phyloP scores from a whole-genome alignment of 2,797 vertebrate species.

The Spondyliosoma cantharus region DNA sequence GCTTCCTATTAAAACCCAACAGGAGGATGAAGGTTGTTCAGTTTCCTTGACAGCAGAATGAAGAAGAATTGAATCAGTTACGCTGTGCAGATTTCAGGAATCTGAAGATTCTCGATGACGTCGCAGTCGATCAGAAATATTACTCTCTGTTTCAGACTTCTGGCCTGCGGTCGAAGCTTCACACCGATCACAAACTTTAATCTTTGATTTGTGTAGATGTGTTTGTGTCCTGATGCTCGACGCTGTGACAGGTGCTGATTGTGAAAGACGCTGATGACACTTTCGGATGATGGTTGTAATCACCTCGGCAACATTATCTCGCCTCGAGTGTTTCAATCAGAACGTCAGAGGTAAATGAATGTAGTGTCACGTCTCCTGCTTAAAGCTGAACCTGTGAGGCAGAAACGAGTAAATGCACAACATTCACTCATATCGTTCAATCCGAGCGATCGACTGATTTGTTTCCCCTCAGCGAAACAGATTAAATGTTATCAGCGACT shows the following conservation, averaged over 20 bases:
- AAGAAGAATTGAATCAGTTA: background rate
- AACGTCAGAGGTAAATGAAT: background rate
- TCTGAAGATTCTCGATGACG: no score
- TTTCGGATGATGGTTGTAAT: constrained; percentile 26
- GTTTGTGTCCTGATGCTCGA: background rate
- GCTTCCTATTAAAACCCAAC: background rate
- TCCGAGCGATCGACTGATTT: background rate
- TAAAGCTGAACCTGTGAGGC: background rate
- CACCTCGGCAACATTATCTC: background rate
- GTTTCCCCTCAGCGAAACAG: background rate
- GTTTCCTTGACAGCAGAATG: background rate
- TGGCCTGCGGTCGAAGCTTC: background rate
- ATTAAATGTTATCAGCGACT: constrained; percentile 27
- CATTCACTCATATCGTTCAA: constrained; percentile 15
- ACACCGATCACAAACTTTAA: background rate
- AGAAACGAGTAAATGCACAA: constrained; percentile 8
- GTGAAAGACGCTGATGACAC: background rate
- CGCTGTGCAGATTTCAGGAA: no score
- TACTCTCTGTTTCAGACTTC: background rate
- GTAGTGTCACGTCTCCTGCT: constrained; percentile 4
- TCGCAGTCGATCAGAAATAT: no score
- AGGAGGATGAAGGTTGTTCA: no score
- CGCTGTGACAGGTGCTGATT: background rate
- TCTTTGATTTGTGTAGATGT: constrained; percentile 4
- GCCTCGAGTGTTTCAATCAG: constrained; percentile 1